phyloP scores from a whole-genome alignment of 2,113 vertebrate genomes.

The Globicephala melas region DNA sequence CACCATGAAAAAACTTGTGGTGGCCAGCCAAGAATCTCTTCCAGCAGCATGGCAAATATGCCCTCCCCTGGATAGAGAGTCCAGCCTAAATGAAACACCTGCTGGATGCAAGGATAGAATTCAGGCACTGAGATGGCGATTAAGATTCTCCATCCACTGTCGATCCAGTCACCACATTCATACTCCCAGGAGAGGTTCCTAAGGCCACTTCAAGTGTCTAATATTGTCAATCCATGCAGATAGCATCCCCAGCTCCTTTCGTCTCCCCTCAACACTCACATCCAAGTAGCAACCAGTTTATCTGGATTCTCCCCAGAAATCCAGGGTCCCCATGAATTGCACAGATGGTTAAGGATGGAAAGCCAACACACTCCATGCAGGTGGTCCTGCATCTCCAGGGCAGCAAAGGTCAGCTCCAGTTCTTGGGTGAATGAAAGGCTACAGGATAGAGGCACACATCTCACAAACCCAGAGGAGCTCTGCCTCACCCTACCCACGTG shows the following conservation, averaged over 20 bases:
- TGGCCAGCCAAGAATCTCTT: background rate
- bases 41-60: background rate
- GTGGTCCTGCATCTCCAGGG: background rate
- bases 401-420: background rate
- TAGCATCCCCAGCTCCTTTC: background rate
- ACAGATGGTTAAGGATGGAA: background rate
- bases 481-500: accelerated
- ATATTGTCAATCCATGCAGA: background rate
- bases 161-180: background rate
- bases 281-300: background rate
- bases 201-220: background rate
- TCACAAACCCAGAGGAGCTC: background rate
- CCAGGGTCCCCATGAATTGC: background rate
- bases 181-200: background rate
- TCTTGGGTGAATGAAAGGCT: background rate
- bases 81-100: slow-evolving; percentile 26
- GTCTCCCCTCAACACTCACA: background rate
- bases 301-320: background rate
- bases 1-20: background rate
- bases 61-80: background rate
- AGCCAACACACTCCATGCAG: background rate
- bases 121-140: background rate
- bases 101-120: background rate
- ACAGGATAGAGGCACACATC: background rate
- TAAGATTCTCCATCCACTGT: background rate